Percentiles rank a stretch among this genome's conserved stretches.
These are phyloP conservation scores for Himalopsyche japonica DNA, from an alignment of 2,888 invertebrate species.

Conservation along the genomic window DNA sequence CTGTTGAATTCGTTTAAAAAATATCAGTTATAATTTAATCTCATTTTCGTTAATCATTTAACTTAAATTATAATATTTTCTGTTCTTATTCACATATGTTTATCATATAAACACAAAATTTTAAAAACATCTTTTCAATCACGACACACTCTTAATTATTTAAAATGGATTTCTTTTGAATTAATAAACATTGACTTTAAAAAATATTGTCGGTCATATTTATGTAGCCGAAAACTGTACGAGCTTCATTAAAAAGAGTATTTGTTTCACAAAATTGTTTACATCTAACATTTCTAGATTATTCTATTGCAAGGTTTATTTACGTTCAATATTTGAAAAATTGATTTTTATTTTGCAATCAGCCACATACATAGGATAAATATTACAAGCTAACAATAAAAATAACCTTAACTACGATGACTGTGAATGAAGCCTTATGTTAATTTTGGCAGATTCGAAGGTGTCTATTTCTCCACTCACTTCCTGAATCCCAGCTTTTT, in stretches of 20 bases:
- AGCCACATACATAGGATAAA: background rate
- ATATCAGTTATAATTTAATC: too few species aligned
- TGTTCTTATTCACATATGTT: too few species aligned
- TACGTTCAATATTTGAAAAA: background rate
- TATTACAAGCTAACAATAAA: background rate
- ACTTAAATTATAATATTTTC: too few species aligned
- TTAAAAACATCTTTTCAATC: background rate
- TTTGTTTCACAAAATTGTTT: too few species aligned
- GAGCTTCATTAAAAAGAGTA: too few species aligned
- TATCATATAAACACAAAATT: too few species aligned
- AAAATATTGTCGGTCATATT: background rate
- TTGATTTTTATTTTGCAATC: background rate
- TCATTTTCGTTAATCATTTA: too few species aligned
- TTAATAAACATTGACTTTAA: background rate
- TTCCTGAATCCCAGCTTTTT: slow-evolving; percentile 72
- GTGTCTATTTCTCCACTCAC: background rate
- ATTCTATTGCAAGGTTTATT: background rate
- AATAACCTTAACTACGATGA: background rate
- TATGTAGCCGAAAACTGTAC: background rate
- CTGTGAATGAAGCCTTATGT: slow-evolving; percentile 14
- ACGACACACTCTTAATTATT: background rate
- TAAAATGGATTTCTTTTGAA: background rate
- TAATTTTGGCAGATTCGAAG: slow-evolving; percentile 18
- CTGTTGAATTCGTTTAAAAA: too few species aligned
- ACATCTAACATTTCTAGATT: background rate